Conservation (phyloP, 1,140 invertebrate genomes). For the Drosophila funebris region DNA sequence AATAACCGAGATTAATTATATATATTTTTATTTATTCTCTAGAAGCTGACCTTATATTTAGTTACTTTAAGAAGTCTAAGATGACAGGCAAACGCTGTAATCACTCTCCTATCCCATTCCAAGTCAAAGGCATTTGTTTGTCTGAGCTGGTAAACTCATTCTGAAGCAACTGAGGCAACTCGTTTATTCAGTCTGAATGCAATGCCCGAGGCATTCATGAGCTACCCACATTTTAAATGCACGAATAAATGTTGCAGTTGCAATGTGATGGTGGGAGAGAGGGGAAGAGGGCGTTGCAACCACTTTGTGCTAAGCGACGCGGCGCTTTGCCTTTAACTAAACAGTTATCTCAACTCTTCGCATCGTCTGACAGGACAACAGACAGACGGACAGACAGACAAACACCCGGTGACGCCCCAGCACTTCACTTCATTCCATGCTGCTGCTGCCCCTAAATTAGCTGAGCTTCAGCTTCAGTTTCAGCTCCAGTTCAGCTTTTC, state of each 20-base stretch:
- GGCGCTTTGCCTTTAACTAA: constrained; percentile 39
- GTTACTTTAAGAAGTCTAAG: constrained; percentile 4
- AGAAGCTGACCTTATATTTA: not conserved
- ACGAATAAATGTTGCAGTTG: constrained; percentile 10
- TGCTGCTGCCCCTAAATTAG: constrained; percentile 53
- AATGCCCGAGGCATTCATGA: constrained; percentile 8
- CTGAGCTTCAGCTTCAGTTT: constrained; percentile 19
- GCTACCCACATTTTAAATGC: constrained; percentile 2
- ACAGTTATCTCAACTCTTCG: constrained; percentile 24
- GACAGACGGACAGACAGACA: not conserved
- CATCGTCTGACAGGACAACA: not conserved
- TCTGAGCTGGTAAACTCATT: constrained; percentile 12
- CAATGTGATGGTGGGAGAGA: not conserved
- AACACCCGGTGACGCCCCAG: constrained; percentile 24
- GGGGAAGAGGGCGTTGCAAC: not conserved
- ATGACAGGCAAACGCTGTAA: not conserved
- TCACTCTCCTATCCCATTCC: not conserved
- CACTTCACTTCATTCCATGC: constrained; percentile 19
- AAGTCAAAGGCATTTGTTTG: constrained; percentile 20
- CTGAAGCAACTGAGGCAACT: not conserved
- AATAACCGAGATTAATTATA: not conserved
- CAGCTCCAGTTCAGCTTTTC: not conserved
- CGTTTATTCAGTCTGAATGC: not conserved
- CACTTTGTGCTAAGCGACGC: constrained; percentile 54
- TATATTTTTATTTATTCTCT: not conserved